Base-by-base conservation (phyloP, 2,113 vertebrate species). In the Lota lota region DNA sequence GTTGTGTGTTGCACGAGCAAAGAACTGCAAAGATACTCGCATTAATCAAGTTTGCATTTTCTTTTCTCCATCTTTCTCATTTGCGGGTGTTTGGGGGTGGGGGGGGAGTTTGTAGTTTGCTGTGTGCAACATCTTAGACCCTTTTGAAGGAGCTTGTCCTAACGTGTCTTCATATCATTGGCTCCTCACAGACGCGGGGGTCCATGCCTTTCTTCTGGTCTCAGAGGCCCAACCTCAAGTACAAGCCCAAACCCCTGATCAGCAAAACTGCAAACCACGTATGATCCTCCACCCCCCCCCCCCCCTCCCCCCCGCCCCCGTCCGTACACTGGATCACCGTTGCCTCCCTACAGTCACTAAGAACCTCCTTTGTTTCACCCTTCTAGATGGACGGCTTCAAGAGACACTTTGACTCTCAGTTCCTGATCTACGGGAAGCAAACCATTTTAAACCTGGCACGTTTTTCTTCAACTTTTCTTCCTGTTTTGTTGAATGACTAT, bases 161-260 rank as follows among this genome's bases (percentile, higher is more conserved):
- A 8, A 2, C 8, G 16, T 5, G 33, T 14, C 10, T 19, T 5
- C 50, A 7, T 1, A 22, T 54, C 7, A 1, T 51, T 47, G 22
- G 70, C 62, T 6, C 77, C 61, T 19, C 4, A 70, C 83, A 98
- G 97, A 98, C 96, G 2, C 93, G 97, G 83, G 97, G 97, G 76
- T 99, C 97, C 22, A 99, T 99, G 88, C 97, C 97, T 1, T 94
- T 99, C 80, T 99, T 95, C 88, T 99, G 97, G 97, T 98, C 96
- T 78, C 97, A 99, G 70, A 95, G 97, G 86, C 97, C 97, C 88
- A 98, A 99, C 86, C 94, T 99, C 77, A 97, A 93, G 86, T 99
- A 99, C 77, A 99, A 99, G 82, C 97, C 97, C 64, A 93, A 90
- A 77, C 97, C 97, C 1, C 93, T 95, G 75, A 99, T 99, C 94